Percentiles rank a stretch among this genome's conserved stretches.
Conservation (phyloP, 2,888 invertebrate species). For the Ommatoiulus sabulosus region DNA sequence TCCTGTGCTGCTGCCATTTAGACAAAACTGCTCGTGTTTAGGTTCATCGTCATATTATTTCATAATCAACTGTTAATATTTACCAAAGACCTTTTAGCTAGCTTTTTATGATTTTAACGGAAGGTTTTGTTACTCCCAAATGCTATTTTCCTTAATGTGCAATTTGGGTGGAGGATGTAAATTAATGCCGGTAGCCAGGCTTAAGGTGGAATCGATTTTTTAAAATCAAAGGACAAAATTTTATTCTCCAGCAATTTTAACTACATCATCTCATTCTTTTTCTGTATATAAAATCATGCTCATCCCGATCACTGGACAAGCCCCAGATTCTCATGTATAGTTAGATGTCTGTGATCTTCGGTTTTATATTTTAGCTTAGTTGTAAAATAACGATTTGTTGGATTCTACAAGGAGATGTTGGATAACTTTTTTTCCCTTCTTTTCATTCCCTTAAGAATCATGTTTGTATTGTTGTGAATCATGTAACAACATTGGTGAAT, state of each 20-base stretch:
- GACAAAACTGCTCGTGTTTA: neutral
- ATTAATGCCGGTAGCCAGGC: neutral
- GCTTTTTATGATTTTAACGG: constrained; percentile 2
- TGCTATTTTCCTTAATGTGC: constrained; percentile 21
- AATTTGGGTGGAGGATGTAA: constrained; percentile 33
- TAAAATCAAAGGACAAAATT: neutral
- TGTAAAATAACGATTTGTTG: neutral
- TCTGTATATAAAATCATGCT: constrained; percentile 11
- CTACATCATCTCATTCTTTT: constrained; percentile 24
- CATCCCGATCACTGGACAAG: constrained; percentile 11
- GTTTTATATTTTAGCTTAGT: constrained; percentile 13
- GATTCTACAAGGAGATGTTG: neutral
- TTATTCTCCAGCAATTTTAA: constrained; percentile 3
- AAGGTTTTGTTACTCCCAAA: neutral
- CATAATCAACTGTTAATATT: neutral
- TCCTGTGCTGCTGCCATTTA: constrained; percentile 22
- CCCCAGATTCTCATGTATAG: constrained; percentile 39
- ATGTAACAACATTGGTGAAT: constrained; percentile 11
- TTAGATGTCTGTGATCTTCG: constrained; percentile 25
- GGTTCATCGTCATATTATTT: neutral
- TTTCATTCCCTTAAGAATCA: constrained; percentile 2
- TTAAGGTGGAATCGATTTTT: neutral
- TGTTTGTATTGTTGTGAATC: neutral
- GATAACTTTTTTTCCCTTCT: neutral
- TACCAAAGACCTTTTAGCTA: constrained; percentile 19